Conservation (phyloP, 1,140 invertebrate species). For the Polypedilum pembai region DNA sequence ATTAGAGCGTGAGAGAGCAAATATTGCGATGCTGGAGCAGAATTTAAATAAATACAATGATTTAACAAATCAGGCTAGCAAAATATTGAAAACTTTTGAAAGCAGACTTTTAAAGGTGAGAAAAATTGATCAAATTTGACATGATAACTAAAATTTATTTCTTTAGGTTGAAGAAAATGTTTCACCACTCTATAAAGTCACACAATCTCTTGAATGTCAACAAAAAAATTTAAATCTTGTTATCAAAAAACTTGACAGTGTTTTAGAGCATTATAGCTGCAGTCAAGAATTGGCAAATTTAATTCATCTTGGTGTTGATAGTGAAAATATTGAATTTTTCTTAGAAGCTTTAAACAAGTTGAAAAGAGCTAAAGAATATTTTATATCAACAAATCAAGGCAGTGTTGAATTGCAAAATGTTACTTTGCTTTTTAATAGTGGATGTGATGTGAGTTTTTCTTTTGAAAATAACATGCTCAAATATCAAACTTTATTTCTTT, state of each 20-base stretch:
- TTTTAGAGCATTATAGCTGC: constrained; percentile 42
- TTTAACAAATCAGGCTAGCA: neutral
- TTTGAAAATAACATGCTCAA: neutral
- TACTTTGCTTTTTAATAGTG: constrained; percentile 52
- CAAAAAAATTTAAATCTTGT: constrained; percentile 40
- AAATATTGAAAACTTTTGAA: neutral
- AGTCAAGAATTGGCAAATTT: constrained; percentile 42
- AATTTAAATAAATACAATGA: constrained; percentile 4
- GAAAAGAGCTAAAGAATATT: constrained; percentile 81
- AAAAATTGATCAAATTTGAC: too few relatives aligned
- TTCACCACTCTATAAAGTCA: neutral
- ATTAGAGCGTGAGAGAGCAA: neutral
- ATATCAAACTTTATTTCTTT: neutral
- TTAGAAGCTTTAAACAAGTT: constrained; percentile 77
- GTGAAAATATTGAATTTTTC: constrained; percentile 48
- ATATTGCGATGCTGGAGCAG: constrained; percentile 11
- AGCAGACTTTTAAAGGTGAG: neutral
- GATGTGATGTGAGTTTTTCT: constrained; percentile 39
- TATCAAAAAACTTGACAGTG: constrained; percentile 39
- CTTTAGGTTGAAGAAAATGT: constrained; percentile 24
- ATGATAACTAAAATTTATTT: too few relatives aligned
- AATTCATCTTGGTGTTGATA: constrained; percentile 42
- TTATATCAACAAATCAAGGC: constrained; percentile 86
- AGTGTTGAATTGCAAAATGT: constrained; percentile 92
- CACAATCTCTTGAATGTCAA: neutral